Evolutionary conservation across 2,113 vertebrate genomes (phyloP).

Genomic region (Datnioides undecimradiatus): DNA sequence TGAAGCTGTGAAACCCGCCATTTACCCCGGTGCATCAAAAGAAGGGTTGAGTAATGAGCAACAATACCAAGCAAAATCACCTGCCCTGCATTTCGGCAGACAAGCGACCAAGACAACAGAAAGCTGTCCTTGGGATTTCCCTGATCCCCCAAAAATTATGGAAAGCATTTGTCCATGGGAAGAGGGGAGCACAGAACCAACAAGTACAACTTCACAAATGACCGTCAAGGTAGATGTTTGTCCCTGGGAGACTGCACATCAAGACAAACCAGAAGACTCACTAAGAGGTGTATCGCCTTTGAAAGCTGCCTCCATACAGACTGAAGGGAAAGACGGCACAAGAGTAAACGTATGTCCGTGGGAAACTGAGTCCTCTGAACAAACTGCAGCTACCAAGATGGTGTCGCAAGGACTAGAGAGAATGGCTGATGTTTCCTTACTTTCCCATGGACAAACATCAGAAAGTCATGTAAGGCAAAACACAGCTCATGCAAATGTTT

Average conservation of each 20-base stretch:
- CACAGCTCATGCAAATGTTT: conserved; percentile 21
- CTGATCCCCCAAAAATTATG: conserved; percentile 34
- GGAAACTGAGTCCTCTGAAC: conserved; percentile 52
- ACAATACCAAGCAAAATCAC: conserved; percentile 15
- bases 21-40: conserved; percentile 52
- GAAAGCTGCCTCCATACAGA: conserved; percentile 25
- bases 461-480: conserved; percentile 30
- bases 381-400: neutral
- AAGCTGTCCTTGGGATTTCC: conserved; percentile 76
- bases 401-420: conserved; percentile 21
- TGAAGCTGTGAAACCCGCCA: conserved; percentile 45
- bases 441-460: too few relatives aligned
- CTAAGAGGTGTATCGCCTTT: conserved; percentile 41
- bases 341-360: conserved; percentile 63
- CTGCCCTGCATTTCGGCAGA: conserved; percentile 26
- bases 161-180: conserved; percentile 70
- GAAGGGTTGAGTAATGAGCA: conserved; percentile 34
- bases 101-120: conserved; percentile 53
- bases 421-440: conserved; percentile 46
- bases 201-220: conserved; percentile 54
- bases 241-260: conserved; percentile 63
- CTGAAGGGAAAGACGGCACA: conserved; percentile 3
- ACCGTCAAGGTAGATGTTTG: conserved; percentile 71
- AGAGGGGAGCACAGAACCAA: conserved; percentile 42
- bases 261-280: conserved; percentile 42